phyloP scores from a whole-genome alignment of 2,797 vertebrate genomes.

The Typhlichthys subterraneus region DNA sequence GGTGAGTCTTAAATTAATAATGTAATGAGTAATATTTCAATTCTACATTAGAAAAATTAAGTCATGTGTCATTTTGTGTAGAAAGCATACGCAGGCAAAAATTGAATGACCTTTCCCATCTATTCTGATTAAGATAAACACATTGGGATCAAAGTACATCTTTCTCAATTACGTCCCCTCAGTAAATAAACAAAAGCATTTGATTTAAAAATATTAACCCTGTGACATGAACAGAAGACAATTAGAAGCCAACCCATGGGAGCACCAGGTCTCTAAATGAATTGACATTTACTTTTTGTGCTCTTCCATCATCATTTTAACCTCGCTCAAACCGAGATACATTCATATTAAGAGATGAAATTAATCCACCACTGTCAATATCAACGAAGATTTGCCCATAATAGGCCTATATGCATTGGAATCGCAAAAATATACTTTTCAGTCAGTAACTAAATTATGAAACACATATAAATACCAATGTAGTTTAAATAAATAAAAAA shows the following conservation, averaged over 20 bases:
- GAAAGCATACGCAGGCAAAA: slow-evolving; percentile 31
- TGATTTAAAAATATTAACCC: slow-evolving; percentile 72
- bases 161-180: slow-evolving; percentile 71
- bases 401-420: slow-evolving; percentile 34
- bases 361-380: slow-evolving; percentile 71
- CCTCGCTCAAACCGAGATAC: slow-evolving; percentile 75
- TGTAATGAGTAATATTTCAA: slow-evolving; percentile 54
- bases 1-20: slow-evolving; percentile 47
- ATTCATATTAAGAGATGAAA: slow-evolving; percentile 77
- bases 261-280: slow-evolving; percentile 71
- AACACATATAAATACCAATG: slow-evolving; percentile 7
- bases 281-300: slow-evolving; percentile 77
- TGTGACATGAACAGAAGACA: slow-evolving; percentile 61
- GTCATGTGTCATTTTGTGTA: slow-evolving; percentile 50
- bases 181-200: slow-evolving; percentile 62
- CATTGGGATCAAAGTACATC: slow-evolving; percentile 68
- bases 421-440: slow-evolving; percentile 13
- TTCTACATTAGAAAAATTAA: slow-evolving; percentile 49
- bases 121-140: slow-evolving; percentile 66
- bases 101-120: slow-evolving; percentile 60
- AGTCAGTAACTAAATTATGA: no score
- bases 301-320: slow-evolving; percentile 80
- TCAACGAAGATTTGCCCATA: slow-evolving; percentile 61
- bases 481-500: background rate
- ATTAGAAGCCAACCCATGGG: slow-evolving; percentile 71